Conservation (phyloP, 2,797 vertebrate species). For the Melanotaenia pygmaea region DNA sequence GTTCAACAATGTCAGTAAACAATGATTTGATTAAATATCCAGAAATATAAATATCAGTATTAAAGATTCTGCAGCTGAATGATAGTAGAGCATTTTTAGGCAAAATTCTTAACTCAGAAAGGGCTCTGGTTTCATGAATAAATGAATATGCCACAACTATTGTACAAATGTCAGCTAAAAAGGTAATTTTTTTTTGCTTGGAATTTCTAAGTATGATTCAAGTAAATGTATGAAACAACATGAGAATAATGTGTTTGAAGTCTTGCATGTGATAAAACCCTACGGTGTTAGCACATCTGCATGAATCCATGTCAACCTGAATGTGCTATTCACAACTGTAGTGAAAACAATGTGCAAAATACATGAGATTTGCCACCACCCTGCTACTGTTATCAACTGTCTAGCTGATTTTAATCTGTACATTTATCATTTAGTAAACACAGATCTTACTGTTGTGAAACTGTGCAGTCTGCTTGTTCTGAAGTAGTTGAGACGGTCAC, state of each 20-base stretch:
- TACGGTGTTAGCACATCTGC: slow-evolving; percentile 20
- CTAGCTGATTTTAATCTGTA: slow-evolving; percentile 39
- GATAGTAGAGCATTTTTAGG: slow-evolving; percentile 2
- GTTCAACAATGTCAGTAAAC: background rate
- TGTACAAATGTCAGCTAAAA: slow-evolving; percentile 3
- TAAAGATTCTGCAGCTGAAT: background rate
- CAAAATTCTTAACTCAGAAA: slow-evolving; percentile 20
- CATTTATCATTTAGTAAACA: slow-evolving; percentile 41
- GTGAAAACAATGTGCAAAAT: background rate
- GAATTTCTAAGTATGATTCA: slow-evolving; percentile 5
- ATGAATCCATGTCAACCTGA: slow-evolving; percentile 27
- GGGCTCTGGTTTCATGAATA: slow-evolving; percentile 19
- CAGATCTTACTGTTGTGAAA: slow-evolving; percentile 51
- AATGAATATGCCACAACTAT: background rate
- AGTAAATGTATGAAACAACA: slow-evolving; percentile 1
- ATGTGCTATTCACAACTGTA: background rate
- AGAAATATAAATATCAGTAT: background rate
- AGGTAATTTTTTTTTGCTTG: background rate
- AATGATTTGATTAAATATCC: slow-evolving; percentile 6
- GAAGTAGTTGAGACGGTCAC: slow-evolving; percentile 33
- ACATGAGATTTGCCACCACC: slow-evolving; percentile 5
- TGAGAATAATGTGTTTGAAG: background rate
- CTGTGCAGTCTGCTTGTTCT: slow-evolving; percentile 46
- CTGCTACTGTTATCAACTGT: slow-evolving; percentile 17
- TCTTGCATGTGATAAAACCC: slow-evolving; percentile 20